Evolutionary conservation across 2,888 invertebrate species (phyloP).

Genomic region (Amphimallon solstitiale): DNA sequence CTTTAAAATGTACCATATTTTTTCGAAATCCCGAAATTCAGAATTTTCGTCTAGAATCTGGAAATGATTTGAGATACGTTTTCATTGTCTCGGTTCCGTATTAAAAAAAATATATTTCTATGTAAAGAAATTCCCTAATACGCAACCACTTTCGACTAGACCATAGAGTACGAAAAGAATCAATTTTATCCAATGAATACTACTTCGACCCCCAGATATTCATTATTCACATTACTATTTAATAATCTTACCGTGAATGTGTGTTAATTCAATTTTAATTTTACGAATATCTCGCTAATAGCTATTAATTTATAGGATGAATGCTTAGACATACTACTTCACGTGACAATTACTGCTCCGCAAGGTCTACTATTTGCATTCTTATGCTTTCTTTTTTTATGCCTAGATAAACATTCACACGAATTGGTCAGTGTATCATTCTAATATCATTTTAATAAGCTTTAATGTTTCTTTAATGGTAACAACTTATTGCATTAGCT

Average conservation of each 20-base stretch:
- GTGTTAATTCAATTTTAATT: conserved; percentile 37
- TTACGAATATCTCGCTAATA: conserved; percentile 1
- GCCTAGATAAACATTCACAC: neutral
- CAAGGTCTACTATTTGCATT: conserved; percentile 28
- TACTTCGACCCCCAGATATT: too few relatives aligned
- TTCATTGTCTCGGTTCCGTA: too few relatives aligned
- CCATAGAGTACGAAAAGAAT: too few relatives aligned
- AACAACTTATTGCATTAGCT: conserved; percentile 10
- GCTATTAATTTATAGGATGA: neutral
- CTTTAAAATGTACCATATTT: too few relatives aligned
- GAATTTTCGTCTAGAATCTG: too few relatives aligned
- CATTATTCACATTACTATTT: neutral
- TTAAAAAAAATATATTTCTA: too few relatives aligned
- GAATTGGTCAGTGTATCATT: conserved; percentile 28
- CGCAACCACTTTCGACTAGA: too few relatives aligned
- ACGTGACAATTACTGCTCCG: conserved; percentile 29
- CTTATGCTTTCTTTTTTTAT: neutral
- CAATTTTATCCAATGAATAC: too few relatives aligned
- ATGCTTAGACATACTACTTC: conserved; percentile 11
- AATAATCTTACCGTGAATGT: neutral
- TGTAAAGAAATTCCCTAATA: too few relatives aligned
- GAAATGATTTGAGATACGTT: too few relatives aligned
- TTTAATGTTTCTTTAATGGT: conserved; percentile 37
- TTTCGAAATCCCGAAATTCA: too few relatives aligned
- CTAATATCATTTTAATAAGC: conserved; percentile 39